Conservation (phyloP, 1,140 invertebrate genomes). For the Ephestia elutella region DNA sequence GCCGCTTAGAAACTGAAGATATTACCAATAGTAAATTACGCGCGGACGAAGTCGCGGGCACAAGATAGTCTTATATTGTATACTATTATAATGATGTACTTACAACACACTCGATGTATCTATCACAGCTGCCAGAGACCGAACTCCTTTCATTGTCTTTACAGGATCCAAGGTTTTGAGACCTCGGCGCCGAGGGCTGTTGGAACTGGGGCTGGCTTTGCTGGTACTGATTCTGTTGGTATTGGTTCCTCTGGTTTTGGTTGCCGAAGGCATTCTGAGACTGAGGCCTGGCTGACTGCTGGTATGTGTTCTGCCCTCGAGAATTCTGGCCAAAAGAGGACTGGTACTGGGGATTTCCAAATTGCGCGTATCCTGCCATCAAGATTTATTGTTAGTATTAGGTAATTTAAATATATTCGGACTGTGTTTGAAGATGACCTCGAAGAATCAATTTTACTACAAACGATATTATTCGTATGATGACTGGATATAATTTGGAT, state of each 20-base stretch:
- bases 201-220: constrained; percentile 28
- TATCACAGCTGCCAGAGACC: constrained; percentile 83
- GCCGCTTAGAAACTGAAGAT: too few species aligned
- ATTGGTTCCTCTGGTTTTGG: constrained; percentile 12
- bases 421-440: not conserved
- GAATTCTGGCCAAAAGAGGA: constrained; percentile 8
- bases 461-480: too few species aligned
- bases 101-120: constrained; percentile 76
- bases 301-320: constrained; percentile 6
- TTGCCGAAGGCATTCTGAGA: constrained; percentile 8
- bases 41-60: too few species aligned
- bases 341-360: constrained; percentile 16
- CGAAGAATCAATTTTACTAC: too few species aligned
- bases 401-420: not conserved
- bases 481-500: too few species aligned
- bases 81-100: constrained; percentile 24
- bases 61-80: too few species aligned
- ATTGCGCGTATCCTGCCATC: constrained; percentile 29
- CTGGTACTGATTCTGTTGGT: constrained; percentile 15
- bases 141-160: constrained; percentile 82
- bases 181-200: constrained; percentile 25
- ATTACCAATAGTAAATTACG: too few species aligned
- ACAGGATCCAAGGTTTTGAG: constrained; percentile 61
- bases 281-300: constrained; percentile 5
- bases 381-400: not conserved